Evolutionary conservation across 2,113 vertebrate species (phyloP).

Genomic region (Turnix velox): DNA sequence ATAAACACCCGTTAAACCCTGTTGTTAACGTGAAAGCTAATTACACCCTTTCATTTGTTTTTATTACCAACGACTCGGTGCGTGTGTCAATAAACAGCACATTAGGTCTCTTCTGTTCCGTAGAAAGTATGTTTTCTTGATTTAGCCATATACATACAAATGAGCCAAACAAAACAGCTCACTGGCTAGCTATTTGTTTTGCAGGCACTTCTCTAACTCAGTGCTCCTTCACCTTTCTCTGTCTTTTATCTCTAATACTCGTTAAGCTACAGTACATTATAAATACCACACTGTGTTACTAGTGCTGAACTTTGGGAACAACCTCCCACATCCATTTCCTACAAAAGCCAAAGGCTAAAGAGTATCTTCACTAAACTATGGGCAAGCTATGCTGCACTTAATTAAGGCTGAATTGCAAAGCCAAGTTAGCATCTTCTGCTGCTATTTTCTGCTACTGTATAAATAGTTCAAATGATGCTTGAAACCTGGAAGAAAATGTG

Average conservation of each 20-base stretch:
- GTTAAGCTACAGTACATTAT: neutral
- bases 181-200: constrained; percentile 24
- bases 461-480: neutral
- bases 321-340: neutral
- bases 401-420: neutral
- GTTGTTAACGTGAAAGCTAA: constrained; percentile 46
- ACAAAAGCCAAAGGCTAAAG: neutral
- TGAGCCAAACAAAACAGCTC: constrained; percentile 56
- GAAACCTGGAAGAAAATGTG: neutral
- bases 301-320: neutral
- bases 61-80: constrained; percentile 21
- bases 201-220: constrained; percentile 8
- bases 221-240: neutral
- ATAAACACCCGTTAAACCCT: constrained; percentile 49
- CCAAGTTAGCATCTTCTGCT: neutral
- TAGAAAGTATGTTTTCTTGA: constrained; percentile 59
- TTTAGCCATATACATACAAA: constrained; percentile 46
- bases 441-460: neutral
- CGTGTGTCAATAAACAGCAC: constrained; percentile 65
- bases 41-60: constrained; percentile 55
- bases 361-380: neutral
- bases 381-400: neutral
- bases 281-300: neutral
- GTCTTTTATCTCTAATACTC: constrained; percentile 5
- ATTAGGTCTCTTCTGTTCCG: constrained; percentile 48